Base-by-base conservation (phyloP, 2,888 invertebrate species). In the Leucophora obtusa region DNA sequence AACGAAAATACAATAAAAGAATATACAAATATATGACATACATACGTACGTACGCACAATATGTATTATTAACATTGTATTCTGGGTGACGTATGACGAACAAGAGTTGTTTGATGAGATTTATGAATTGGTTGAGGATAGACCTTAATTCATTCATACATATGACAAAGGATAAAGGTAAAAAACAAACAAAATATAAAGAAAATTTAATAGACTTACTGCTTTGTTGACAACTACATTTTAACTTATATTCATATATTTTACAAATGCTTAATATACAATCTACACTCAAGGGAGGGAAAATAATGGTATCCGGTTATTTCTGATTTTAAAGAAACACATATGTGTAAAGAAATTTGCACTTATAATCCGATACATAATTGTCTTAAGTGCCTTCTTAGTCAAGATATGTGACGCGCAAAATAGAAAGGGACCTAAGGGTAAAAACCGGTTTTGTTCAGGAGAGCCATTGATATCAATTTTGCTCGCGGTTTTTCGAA, bases 21-120 rank as follows among this genome's bases (percentile, higher is more conserved):
- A 43, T 70, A 59, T 71, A 17, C 53, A 71, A 66, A 60, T n/a
- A 35, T 53, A 54, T 35, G 50, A 70, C 43, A 43, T 21, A 50
- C 33, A 43, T 69, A 76, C 66, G 28, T 24, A 24, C 24, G 5
- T 24, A 24, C 68, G 43, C 62, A 59, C 50, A 24, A 59, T 65
- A n/a, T n/a, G n/a, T n/a, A 24, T 59, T 59, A 24, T 66, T 75
- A 59, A 9, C 43, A 28, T 43, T 59, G 33, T 63, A 33, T 59
- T 62, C 50, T 58, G 10, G 21, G 65, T 71, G 79, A 70, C 60
- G 54, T 70, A 54, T 69, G 65, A 74, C 56, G 35, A 70, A 66
- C 69, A 60, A 66, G 74, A 68, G 56, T 71, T 43, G 50, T 74
- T 71, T 59, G 54, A 21, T 8, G 24, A 70, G 79, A 79, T 79